Evolutionary conservation across 2,113 vertebrate species (phyloP), one percentile per base, ranked within the genome.

Genomic region (Odobenus rosmarus): DNA sequence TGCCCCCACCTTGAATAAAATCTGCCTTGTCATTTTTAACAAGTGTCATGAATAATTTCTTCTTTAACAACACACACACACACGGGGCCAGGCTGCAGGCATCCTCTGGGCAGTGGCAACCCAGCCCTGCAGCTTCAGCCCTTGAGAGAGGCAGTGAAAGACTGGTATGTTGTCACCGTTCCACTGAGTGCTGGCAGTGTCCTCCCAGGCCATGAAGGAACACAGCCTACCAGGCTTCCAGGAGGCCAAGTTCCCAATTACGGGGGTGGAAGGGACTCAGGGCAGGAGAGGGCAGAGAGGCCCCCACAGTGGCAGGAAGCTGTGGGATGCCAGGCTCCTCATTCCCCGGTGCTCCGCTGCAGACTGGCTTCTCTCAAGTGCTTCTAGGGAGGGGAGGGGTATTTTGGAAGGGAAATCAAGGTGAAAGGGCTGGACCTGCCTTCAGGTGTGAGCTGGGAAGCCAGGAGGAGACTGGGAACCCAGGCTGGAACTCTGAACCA

Each of bases 261-360:
- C 5, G 4, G 18, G 28, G 6, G 4, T 0, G 0, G 80, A 72
- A 82, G 53, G 16, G 49, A 23, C 28, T 7, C 1, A 8, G 64
- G 79, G 28, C 8, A 42, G 57, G 19, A 49, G 18, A n/a, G 9
- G 42, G 14, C n/a, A 42, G 59, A 2, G 61, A 51, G 76, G 5
- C 9, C 42, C n/a, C 51, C 0, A 1, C 0, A n/a, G 1, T 7
- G 72, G 3, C n/a, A 13, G 82, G 16, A 57, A 15, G 59, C 64
- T 7, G 46, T 1, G 1, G 4, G 14, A 33, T 4, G 33, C 9
- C 28, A 61, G 7, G 10, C 26, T 28, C 51, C 49, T 79, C 71
- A 36, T 28, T 74, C 76, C 28, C 1, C 21, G 14, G n/a, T 10
- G 4, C 21, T 39, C n/a, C 14, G 5, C 61, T 11, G 15, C 24